Evolutionary conservation across 2,113 vertebrate genomes (phyloP).

Genomic region (Perognathus longimembris): DNA sequence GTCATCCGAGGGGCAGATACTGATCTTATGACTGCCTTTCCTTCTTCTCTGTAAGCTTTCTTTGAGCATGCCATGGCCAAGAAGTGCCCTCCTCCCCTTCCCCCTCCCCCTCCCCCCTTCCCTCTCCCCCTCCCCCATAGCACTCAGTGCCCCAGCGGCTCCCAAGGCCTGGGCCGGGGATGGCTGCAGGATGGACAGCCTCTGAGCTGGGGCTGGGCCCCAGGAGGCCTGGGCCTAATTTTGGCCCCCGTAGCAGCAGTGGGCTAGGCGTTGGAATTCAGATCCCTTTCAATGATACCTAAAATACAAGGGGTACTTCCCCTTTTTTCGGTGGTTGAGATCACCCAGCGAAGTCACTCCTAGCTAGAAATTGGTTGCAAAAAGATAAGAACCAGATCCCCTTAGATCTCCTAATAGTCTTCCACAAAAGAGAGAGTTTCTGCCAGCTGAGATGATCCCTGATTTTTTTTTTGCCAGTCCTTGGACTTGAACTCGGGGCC

Average conservation of each 20-base stretch:
- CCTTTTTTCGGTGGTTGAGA: conserved; percentile 6
- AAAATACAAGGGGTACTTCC: not conserved
- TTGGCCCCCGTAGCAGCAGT: not conserved
- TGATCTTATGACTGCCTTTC: not conserved
- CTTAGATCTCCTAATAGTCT: not conserved
- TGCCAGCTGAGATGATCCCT: conserved; percentile 14
- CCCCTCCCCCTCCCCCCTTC: not conserved
- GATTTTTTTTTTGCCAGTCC: too few species aligned
- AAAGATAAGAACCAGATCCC: conserved; percentile 60
- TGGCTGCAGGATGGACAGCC: not conserved
- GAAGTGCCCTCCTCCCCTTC: not conserved
- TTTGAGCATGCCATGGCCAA: not conserved
- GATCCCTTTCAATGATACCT: conserved; percentile 21
- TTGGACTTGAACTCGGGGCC: too few species aligned
- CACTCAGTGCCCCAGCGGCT: not conserved
- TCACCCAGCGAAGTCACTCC: conserved; percentile 52
- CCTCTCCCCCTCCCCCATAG: not conserved
- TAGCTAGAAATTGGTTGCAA: conserved; percentile 63
- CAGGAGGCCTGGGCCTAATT: not conserved
- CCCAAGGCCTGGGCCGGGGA: not conserved
- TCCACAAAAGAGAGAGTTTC: not conserved
- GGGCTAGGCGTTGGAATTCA: not conserved
- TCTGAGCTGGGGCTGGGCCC: not conserved
- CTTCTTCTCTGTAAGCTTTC: not conserved
- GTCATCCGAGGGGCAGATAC: not conserved